These are phyloP conservation scores for Papilio helenus DNA, from an alignment of 1,140 invertebrate genomes.

Conservation along the genomic window DNA sequence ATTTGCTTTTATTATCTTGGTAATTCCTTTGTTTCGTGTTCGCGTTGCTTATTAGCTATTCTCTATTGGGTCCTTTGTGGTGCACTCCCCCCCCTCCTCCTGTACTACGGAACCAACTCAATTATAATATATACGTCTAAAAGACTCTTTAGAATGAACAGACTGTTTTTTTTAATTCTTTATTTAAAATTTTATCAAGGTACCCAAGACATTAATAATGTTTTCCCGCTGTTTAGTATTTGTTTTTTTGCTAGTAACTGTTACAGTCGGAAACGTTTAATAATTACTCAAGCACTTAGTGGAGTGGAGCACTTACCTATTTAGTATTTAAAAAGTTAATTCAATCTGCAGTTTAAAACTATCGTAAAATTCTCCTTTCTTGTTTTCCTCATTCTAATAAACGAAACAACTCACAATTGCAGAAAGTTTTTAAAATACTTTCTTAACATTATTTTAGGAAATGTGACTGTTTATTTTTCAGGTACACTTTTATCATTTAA, in stretches of 20 bases:
- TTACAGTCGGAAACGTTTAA: too few relatives aligned
- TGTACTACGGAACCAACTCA: background rate
- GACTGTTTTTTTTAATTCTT: background rate
- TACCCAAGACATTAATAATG: too few relatives aligned
- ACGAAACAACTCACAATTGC: background rate
- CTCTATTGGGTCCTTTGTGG: slow-evolving; percentile 5
- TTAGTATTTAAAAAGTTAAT: background rate
- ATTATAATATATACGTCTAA: background rate
- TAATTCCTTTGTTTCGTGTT: slow-evolving; percentile 13
- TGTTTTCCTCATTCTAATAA: background rate
- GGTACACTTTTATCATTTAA: background rate
- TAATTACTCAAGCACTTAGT: too few relatives aligned
- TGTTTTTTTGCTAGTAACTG: too few relatives aligned
- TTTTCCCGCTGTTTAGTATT: too few relatives aligned
- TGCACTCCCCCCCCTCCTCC: background rate
- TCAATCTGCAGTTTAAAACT: background rate
- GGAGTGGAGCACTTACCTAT: too few relatives aligned
- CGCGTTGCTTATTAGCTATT: slow-evolving; percentile 10
- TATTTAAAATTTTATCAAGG: background rate
- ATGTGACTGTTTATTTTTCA: too few relatives aligned
- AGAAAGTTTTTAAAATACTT: background rate
- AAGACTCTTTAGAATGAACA: background rate
- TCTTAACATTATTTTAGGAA: background rate
- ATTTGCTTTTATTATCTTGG: slow-evolving; percentile 13
- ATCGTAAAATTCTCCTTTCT: background rate